Evolutionary conservation across 2,113 vertebrate genomes (phyloP).

Genomic region (Donacobius atricapilla): DNA sequence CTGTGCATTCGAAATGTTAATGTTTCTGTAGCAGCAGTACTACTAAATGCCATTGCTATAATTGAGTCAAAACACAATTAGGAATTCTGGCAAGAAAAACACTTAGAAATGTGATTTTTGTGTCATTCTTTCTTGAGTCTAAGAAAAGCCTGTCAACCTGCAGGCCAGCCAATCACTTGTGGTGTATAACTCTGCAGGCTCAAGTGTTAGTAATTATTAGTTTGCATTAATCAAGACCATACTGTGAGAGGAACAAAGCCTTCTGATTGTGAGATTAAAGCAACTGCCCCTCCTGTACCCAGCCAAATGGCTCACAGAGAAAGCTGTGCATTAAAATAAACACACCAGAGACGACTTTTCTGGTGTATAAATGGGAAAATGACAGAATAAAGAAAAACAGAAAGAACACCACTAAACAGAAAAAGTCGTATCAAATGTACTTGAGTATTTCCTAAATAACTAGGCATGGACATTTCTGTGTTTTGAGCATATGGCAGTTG

Average conservation of each 20-base stretch:
- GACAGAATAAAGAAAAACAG: background rate
- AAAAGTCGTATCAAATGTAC: background rate
- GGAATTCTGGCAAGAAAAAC: background rate
- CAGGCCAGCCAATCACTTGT: slow-evolving; percentile 29
- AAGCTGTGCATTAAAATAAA: background rate
- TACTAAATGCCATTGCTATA: slow-evolving; percentile 8
- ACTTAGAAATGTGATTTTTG: slow-evolving; percentile 18
- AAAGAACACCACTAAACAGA: background rate
- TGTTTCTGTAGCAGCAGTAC: background rate
- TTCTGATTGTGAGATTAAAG: slow-evolving; percentile 1
- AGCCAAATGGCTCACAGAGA: background rate
- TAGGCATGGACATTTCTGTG: background rate
- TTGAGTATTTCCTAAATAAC: background rate
- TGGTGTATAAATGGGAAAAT: background rate
- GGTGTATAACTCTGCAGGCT: background rate
- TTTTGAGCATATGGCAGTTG: background rate
- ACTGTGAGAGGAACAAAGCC: background rate
- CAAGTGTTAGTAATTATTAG: slow-evolving; percentile 8
- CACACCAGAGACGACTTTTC: background rate
- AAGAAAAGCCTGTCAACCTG: slow-evolving; percentile 28
- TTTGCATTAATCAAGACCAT: slow-evolving; percentile 47
- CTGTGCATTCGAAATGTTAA: background rate
- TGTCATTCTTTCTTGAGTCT: background rate
- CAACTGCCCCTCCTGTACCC: background rate
- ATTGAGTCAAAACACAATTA: slow-evolving; percentile 14